These are phyloP conservation scores for Chiroxiphia lanceolata DNA, from an alignment of 2,797 vertebrate genomes.

Conservation along the genomic window DNA sequence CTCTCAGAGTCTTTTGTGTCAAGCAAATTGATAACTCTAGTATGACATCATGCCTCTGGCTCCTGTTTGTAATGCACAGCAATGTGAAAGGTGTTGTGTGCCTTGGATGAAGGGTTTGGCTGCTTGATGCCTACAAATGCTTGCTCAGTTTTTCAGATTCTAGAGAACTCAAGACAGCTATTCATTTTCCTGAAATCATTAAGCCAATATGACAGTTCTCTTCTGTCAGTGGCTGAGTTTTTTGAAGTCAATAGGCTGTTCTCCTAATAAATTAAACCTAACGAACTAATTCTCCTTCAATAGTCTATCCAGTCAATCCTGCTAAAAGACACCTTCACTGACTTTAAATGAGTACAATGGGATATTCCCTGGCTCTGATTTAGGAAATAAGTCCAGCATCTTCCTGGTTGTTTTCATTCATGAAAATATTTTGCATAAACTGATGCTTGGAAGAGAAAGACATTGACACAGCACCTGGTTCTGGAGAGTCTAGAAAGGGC, in stretches of 20 bases:
- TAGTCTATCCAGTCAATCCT: background rate
- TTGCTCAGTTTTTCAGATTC: background rate
- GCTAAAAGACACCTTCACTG: background rate
- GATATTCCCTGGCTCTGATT: background rate
- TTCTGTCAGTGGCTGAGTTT: background rate
- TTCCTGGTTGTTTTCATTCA: background rate
- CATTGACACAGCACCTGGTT: background rate
- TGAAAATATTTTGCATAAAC: background rate
- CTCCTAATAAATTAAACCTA: background rate
- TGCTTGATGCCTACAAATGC: background rate
- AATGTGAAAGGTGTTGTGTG: background rate
- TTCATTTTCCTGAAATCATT: constrained; percentile 7
- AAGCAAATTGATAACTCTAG: constrained; percentile 3
- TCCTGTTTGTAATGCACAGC: background rate
- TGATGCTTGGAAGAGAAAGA: background rate
- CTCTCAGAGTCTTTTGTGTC: background rate
- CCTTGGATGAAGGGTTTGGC: background rate
- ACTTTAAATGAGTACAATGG: background rate
- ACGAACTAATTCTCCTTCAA: background rate
- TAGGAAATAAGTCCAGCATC: background rate
- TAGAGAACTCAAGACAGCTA: background rate
- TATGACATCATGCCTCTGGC: background rate
- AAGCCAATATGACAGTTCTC: background rate
- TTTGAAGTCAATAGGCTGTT: background rate
- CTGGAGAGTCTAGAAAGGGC: background rate